Evolutionary conservation across 2,888 invertebrate genomes (phyloP).

Genomic region (Cantharis rufa): DNA sequence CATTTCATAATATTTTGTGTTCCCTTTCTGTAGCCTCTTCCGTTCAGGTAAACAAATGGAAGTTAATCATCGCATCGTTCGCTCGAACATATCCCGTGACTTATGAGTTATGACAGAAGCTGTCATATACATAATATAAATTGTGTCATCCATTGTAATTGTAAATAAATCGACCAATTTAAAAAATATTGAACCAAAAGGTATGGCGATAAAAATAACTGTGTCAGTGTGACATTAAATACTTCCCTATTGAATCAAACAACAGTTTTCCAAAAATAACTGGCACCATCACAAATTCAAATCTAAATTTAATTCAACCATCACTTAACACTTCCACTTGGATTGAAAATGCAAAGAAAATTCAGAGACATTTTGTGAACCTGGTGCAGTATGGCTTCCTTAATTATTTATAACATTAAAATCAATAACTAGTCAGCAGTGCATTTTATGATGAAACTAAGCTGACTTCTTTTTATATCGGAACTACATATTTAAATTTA

Average conservation of each 20-base stretch:
- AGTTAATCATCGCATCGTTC: neutral
- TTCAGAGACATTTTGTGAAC: neutral
- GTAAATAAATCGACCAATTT: neutral
- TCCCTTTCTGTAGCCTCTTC: neutral
- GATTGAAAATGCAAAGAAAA: neutral
- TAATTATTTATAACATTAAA: neutral
- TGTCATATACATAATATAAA: neutral
- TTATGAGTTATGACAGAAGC: neutral
- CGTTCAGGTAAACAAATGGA: neutral
- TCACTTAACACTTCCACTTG: neutral
- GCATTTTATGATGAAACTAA: neutral
- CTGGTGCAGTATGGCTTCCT: neutral
- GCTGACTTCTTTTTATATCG: neutral
- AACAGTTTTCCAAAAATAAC: neutral
- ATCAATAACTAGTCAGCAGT: neutral
- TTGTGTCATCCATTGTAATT: neutral
- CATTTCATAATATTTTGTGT: neutral
- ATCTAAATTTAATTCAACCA: neutral
- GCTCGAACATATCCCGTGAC: neutral
- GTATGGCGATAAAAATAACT: neutral
- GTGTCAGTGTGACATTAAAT: neutral
- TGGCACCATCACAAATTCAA: neutral
- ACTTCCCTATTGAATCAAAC: neutral
- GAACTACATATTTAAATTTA: constrained; percentile 10
- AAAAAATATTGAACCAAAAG: neutral